Evolutionary conservation across 1,140 invertebrate species (phyloP), one percentile per base, ranked within the genome.

Genomic region (Trichoplusia ni): DNA sequence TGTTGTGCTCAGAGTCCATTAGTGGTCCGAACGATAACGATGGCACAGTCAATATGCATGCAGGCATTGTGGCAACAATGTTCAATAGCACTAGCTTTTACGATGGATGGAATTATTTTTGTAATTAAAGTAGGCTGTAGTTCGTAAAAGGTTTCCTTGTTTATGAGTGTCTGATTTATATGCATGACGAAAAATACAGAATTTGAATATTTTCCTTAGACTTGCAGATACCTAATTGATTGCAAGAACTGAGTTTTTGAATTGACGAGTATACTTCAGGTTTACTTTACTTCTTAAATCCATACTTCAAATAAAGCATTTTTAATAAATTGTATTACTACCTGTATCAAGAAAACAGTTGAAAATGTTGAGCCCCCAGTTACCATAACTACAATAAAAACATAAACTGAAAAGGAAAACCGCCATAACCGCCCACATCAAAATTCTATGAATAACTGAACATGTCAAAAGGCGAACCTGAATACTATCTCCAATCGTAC

Each of bases 1-100:
- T 85, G 81, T 85, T 75, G 81, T 66, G 74, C 79, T 82, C 75
- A 68, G 76, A 82, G 80, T 79, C 82, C 82, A 85, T 85, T 85
- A 85, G 46, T 49, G n/a, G n/a, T 14, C 46, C 27, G 46, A 14
- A 14, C 25, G 29, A 31, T 49, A 49, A 49, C 46, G 46, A 49
- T 49, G 46, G 46, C 25, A 49, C 11, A 18, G 46, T 49, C 27
- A 49, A 49, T 49, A 49, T 49, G 46, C 25, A 40, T 40, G 37
- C 14, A 49, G 46, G 16, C 46, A 49, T 49, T 49, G 46, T 49
- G 46, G 46, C 46, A 49, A 49, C 46, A 49, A 23, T 49, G 46
- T 49, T 49, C 23, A 49, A 25, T 49, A 49, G 25, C 46, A 49
- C 46, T 49, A 49, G 25, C 46, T 49, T 49, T 49, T 49, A 49